These are phyloP conservation scores for Calephelis perditalis DNA, from an alignment of 2,888 invertebrate genomes.

Conservation along the genomic window DNA sequence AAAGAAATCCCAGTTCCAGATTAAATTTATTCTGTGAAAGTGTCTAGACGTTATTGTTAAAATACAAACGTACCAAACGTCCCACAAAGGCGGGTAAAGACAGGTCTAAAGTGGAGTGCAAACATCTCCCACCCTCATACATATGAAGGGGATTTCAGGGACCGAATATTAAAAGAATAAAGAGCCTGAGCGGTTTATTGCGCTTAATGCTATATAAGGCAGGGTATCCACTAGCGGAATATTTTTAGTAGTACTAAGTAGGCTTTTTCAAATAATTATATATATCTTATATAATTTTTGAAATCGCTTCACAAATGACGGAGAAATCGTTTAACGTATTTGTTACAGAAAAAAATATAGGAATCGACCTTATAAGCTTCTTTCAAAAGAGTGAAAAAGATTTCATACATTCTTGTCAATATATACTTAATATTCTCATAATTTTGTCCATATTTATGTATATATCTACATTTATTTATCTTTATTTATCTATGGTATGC, in stretches of 20 bases:
- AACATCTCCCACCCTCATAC: conserved; percentile 12
- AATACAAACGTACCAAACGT: conserved; percentile 10
- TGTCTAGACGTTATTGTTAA: conserved; percentile 10
- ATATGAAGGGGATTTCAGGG: conserved; percentile 17
- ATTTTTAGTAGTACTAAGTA: neutral
- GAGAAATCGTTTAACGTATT: no score
- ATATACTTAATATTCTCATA: no score
- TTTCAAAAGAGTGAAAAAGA: no score
- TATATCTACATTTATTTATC: no score
- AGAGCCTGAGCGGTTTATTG: conserved; percentile 14
- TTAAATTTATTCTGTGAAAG: neutral
- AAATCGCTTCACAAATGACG: no score
- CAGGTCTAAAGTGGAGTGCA: conserved; percentile 18
- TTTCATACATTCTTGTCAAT: no score
- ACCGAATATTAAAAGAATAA: conserved; percentile 21
- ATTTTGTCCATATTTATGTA: no score
- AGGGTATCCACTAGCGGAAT: neutral
- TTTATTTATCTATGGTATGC: no score
- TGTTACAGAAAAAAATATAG: no score
- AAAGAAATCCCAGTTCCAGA: neutral
- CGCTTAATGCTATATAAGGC: neutral
- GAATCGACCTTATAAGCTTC: no score
- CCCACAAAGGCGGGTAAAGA: conserved; percentile 11
- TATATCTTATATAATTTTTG: no score
- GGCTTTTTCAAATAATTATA: no score